A percentile compares a stretch with the other conserved stretches of the same genome.
phyloP scores from a whole-genome alignment of 64 coral and sea anemone species.

The Exaiptasia diaphana region DNA sequence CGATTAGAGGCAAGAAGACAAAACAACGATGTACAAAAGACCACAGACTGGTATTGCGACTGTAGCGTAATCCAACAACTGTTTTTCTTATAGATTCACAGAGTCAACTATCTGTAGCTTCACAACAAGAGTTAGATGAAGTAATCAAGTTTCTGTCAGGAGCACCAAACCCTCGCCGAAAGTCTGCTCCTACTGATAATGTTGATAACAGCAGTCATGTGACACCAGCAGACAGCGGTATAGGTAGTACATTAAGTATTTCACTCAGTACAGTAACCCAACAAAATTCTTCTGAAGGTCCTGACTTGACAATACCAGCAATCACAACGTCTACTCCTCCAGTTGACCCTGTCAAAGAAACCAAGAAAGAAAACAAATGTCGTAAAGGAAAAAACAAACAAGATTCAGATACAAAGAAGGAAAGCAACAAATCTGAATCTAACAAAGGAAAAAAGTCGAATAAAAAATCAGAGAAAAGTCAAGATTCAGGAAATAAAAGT shows the following conservation, averaged over 20 bases:
- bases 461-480: background rate
- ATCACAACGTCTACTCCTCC: background rate
- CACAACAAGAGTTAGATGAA: slow-evolving; percentile 88
- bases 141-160: slow-evolving; percentile 98
- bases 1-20: no score
- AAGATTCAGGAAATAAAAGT: slow-evolving; percentile 6
- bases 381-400: slow-evolving; percentile 12
- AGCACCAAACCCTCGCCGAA: slow-evolving; percentile 49
- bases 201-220: slow-evolving; percentile 63
- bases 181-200: slow-evolving; percentile 38
- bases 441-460: background rate
- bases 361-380: background rate
- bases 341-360: background rate
- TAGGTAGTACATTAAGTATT: slow-evolving; percentile 79
- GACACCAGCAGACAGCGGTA: slow-evolving; percentile 84
- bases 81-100: slow-evolving; percentile 53
- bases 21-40: no score
- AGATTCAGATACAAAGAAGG: background rate
- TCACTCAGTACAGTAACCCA: slow-evolving; percentile 58
- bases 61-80: background rate
- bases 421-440: background rate
- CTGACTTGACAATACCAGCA: background rate
- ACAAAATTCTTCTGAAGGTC: background rate
- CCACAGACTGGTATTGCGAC: no score
- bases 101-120: slow-evolving; percentile 91